Conservation (phyloP, 2,888 invertebrate species). For the Lochmaea capreae region DNA sequence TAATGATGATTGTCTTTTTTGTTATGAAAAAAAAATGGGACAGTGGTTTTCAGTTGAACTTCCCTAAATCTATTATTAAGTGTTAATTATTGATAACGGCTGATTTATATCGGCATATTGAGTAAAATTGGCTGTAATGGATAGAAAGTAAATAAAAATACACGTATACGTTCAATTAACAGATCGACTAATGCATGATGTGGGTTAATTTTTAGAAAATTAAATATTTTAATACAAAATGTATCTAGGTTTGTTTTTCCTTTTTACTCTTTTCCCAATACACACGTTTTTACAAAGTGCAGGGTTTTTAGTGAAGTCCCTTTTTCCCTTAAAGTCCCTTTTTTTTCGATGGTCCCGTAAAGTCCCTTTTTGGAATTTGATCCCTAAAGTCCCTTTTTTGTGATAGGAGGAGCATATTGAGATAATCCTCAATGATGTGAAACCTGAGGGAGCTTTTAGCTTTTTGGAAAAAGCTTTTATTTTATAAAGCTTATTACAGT, state of each 20-base stretch:
- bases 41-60: neutral
- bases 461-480: too few species aligned
- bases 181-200: neutral
- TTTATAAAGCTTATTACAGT: too few species aligned
- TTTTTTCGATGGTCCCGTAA: too few species aligned
- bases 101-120: slow-evolving; percentile 1
- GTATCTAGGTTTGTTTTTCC: neutral
- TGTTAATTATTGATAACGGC: slow-evolving; percentile 6
- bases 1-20: slow-evolving; percentile 5
- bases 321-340: too few species aligned
- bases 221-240: slow-evolving; percentile 8
- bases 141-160: neutral
- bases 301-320: too few species aligned
- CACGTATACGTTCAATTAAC: neutral
- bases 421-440: too few species aligned
- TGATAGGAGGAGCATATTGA: too few species aligned
- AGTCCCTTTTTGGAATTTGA: too few species aligned
- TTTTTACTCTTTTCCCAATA: neutral
- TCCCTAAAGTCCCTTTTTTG: too few species aligned
- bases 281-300: too few species aligned
- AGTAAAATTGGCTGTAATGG: neutral
- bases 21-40: neutral
- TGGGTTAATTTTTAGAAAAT: slow-evolving; percentile 2
- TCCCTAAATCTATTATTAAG: neutral
- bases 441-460: too few species aligned